phyloP scores from a whole-genome alignment of 2,797 vertebrate species.

The Furcifer pardalis region DNA sequence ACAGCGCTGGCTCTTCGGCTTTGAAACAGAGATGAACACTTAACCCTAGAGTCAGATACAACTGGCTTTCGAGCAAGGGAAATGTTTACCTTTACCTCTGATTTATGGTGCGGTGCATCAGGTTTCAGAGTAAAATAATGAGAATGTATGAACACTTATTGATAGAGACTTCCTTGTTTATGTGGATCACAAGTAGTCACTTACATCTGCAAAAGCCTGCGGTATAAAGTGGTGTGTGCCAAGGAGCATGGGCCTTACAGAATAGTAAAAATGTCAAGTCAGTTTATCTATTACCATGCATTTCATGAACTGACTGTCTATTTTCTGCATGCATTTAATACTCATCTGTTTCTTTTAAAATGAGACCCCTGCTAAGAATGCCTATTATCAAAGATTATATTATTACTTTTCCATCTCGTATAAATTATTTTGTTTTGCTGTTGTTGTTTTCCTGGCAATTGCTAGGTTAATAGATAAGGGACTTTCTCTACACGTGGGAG shows the following conservation, averaged over 20 bases:
- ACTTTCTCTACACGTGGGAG: background rate
- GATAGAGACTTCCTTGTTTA: background rate
- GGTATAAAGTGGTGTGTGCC: background rate
- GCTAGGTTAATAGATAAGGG: background rate
- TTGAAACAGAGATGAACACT: no score
- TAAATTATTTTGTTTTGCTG: background rate
- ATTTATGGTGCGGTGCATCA: background rate
- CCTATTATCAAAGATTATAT: background rate
- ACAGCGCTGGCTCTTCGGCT: no score
- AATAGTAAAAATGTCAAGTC: background rate
- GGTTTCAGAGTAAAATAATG: background rate
- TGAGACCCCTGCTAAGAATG: background rate
- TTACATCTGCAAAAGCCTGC: background rate
- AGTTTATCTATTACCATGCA: background rate
- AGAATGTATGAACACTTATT: background rate
- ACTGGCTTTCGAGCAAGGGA: no score
- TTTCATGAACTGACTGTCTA: background rate
- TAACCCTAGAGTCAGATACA: no score
- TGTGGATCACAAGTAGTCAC: background rate
- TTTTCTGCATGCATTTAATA: background rate
- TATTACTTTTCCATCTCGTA: fast-evolving
- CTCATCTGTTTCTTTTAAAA: background rate
- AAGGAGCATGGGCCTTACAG: background rate
- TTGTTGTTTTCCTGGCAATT: background rate
- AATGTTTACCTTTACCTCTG: no score